Percentiles rank a stretch among this genome's conserved stretches.
Conservation (phyloP, 2,113 vertebrate genomes). For the Pedionomus torquatus region DNA sequence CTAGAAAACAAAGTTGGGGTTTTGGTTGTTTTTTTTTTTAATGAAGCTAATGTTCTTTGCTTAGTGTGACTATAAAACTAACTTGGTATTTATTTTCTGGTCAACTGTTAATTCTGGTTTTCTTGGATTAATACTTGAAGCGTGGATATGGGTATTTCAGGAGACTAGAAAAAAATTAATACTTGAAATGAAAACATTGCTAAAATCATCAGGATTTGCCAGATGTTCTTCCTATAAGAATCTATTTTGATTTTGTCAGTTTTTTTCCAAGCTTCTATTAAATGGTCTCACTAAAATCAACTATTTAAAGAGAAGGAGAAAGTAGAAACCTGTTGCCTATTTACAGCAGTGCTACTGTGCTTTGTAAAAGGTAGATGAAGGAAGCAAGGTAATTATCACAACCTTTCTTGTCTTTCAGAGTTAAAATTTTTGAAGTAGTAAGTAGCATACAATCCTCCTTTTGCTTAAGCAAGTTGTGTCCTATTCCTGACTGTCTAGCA, state of each 20-base stretch:
- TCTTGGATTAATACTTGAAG: background rate
- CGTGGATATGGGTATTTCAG: background rate
- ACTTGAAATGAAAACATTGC: background rate
- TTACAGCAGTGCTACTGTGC: background rate
- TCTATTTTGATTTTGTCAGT: background rate
- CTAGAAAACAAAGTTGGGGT: background rate
- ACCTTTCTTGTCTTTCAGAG: background rate
- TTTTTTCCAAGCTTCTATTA: background rate
- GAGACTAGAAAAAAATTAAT: background rate
- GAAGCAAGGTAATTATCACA: background rate
- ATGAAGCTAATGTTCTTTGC: background rate
- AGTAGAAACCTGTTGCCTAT: background rate
- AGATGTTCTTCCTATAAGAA: background rate
- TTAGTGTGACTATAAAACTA: background rate
- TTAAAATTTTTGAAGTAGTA: background rate
- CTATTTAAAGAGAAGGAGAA: background rate
- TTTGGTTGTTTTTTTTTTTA: background rate
- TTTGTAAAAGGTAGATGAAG: background rate
- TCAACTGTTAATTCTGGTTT: background rate
- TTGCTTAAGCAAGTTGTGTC: background rate
- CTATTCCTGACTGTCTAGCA: background rate
- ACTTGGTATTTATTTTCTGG: background rate
- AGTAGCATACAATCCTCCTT: background rate
- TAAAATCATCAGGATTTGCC: background rate
- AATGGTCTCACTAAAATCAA: background rate